Percentiles rank a stretch among this genome's conserved stretches.
Conservation (phyloP, 1,140 invertebrate species). For the Drosophila nasuta region DNA sequence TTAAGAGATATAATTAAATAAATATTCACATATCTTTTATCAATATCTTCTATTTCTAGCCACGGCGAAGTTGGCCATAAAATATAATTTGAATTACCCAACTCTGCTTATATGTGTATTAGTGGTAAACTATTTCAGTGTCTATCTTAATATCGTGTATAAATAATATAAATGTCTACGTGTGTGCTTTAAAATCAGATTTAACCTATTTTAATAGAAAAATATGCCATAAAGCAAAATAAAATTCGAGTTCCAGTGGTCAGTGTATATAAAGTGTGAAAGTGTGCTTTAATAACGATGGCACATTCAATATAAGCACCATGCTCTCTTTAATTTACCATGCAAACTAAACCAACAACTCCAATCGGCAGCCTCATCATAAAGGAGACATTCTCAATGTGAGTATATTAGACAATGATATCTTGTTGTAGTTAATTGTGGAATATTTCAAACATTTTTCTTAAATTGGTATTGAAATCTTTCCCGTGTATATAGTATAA, state of each 20-base stretch:
- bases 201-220: slow-evolving; percentile 19
- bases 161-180: slow-evolving; percentile 23
- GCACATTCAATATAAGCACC: slow-evolving; percentile 22
- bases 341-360: slow-evolving; percentile 36
- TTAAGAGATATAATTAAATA: not conserved
- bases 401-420: slow-evolving; percentile 35
- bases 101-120: slow-evolving; percentile 7
- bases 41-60: slow-evolving; percentile 44
- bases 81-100: slow-evolving; percentile 23
- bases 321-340: slow-evolving; percentile 20
- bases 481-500: not conserved
- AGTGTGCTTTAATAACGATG: not conserved
- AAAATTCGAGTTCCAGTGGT: slow-evolving; percentile 6
- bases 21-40: slow-evolving; percentile 4
- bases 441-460: not conserved
- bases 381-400: slow-evolving; percentile 48
- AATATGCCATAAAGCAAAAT: slow-evolving; percentile 14
- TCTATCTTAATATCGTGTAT: slow-evolving; percentile 48
- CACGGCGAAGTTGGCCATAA: not conserved
- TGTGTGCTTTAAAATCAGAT: slow-evolving; percentile 26
- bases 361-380: slow-evolving; percentile 7
- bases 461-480: not conserved
- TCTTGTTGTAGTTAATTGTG: not conserved
- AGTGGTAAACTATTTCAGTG: slow-evolving; percentile 36
- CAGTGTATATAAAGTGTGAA: slow-evolving; percentile 9